These are phyloP conservation scores for Chloromyia formosa DNA, from an alignment of 2,888 invertebrate species.

Conservation along the genomic window DNA sequence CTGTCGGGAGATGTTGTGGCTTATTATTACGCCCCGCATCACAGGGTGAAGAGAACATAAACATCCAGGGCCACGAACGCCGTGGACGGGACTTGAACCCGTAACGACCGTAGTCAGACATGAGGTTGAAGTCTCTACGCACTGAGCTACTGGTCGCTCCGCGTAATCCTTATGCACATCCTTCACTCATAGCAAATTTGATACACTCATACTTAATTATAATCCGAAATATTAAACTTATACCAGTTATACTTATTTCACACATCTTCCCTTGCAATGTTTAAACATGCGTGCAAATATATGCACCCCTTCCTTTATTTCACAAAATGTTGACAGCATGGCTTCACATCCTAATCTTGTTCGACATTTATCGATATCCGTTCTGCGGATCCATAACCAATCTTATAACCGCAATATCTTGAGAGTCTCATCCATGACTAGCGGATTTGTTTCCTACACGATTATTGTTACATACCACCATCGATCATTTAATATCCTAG, in stretches of 20 bases:
- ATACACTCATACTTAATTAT: no score
- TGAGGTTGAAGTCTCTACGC: no score
- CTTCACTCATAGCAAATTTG: no score
- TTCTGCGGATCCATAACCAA: slow-evolving; percentile 10
- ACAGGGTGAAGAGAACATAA: no score
- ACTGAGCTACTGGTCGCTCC: no score
- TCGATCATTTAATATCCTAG: slow-evolving; percentile 12
- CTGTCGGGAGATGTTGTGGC: no score
- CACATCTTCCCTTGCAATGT: background rate
- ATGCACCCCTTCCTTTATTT: background rate
- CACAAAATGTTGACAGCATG: background rate
- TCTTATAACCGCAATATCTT: slow-evolving; percentile 19
- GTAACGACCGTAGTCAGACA: no score
- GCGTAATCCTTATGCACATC: no score
- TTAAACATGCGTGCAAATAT: background rate
- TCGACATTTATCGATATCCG: slow-evolving; percentile 19
- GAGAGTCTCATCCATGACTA: background rate
- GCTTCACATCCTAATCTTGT: background rate
- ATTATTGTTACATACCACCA: background rate
- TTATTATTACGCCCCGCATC: no score
- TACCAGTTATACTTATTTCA: background rate
- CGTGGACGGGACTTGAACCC: no score
- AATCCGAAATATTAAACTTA: no score
- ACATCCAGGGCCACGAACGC: no score
- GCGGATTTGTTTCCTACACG: background rate